These are phyloP conservation scores for Poicephalus meyeri DNA, from an alignment of 2,113 vertebrate species.

Conservation along the genomic window DNA sequence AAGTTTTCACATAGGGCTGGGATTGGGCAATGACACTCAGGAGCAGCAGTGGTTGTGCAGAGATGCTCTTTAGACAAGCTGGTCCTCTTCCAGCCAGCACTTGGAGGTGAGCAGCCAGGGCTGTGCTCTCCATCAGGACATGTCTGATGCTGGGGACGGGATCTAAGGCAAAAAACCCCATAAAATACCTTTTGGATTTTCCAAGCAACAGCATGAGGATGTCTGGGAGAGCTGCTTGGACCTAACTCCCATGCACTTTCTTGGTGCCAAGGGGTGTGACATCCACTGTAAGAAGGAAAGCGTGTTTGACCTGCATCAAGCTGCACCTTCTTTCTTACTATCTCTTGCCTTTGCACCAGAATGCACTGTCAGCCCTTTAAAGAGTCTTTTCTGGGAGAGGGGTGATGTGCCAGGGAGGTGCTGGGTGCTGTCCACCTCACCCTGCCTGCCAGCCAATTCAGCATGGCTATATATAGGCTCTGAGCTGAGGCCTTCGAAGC, in stretches of 20 bases:
- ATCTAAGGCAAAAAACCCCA: background rate
- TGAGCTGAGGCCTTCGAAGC: slow-evolving; percentile 28
- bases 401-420: background rate
- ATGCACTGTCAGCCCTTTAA: background rate
- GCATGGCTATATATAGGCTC: slow-evolving; percentile 37
- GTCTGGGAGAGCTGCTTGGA: background rate
- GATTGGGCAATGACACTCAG: background rate
- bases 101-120: background rate
- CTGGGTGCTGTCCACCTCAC: background rate
- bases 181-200: background rate
- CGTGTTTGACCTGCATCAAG: fast-evolving
- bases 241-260: background rate
- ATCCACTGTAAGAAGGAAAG: background rate
- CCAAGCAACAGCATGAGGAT: background rate
- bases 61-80: background rate
- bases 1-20: background rate
- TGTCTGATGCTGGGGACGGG: background rate
- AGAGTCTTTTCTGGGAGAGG: background rate
- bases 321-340: background rate
- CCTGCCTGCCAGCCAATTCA: slow-evolving; percentile 9
- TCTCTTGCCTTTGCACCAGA: background rate
- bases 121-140: background rate
- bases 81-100: background rate
- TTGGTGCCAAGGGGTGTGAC: background rate
- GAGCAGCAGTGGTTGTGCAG: background rate